Evolutionary conservation across 1,140 invertebrate species (phyloP), one percentile per base, ranked within the genome.

Genomic region (Eriocheir sinensis): DNA sequence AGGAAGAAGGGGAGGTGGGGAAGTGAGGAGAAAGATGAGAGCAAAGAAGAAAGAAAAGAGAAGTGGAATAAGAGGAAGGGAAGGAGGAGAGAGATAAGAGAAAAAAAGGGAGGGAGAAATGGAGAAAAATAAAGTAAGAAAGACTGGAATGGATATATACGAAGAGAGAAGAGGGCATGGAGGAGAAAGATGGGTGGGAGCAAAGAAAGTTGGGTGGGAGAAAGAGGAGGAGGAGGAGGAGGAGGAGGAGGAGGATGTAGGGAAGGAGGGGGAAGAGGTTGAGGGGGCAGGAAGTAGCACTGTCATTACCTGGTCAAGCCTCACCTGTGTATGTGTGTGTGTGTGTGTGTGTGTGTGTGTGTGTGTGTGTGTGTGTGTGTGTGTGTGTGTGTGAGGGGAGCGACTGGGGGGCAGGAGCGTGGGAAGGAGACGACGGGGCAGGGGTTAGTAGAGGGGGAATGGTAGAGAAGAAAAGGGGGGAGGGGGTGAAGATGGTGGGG

Each of bases 91-190:
- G 88, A 90, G 41, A 86, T 17, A 86, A 53, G 41, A 32, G 41
- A 89, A 40, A 89, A 30, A 32, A 15, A 86, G 83, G 32, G 34
- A 86, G 83, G 32, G 83, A 86, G n/a, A n/a, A n/a, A n/a, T n/a
- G n/a, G n/a, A n/a, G n/a, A n/a, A n/a, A n/a, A n/a, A n/a, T n/a
- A n/a, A n/a, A n/a, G n/a, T n/a, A n/a, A n/a, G n/a, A n/a, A n/a
- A n/a, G n/a, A n/a, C n/a, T n/a, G n/a, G n/a, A n/a, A n/a, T n/a
- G n/a, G n/a, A n/a, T n/a, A n/a, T n/a, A n/a, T n/a, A n/a, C n/a
- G 34, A 21, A 34, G 38, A 30, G 27, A 27, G 32, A 34, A 90
- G 30, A 30, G 9, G 38, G 36, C 0, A 15, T 15, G 30, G 36
- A 9, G n/a, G 0, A 40, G 9, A 89, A 0, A 89, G 38, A 89